Conservation (phyloP, 1,140 invertebrate genomes). For the Periplaneta americana region DNA sequence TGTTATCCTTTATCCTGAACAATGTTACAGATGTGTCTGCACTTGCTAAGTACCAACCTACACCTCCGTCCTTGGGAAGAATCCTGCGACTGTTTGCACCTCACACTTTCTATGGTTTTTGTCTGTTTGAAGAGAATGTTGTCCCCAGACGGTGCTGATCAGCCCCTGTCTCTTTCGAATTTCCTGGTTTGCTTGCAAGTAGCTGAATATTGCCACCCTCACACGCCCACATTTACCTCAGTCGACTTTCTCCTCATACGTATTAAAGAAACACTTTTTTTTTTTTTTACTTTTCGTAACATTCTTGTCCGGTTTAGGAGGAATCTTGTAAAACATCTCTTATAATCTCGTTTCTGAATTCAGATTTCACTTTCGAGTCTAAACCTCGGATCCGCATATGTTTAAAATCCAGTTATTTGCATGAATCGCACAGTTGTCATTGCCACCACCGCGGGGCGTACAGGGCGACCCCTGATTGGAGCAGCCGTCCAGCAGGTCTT, state of each 20-base stretch:
- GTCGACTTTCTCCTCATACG: not conserved
- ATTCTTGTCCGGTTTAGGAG: not conserved
- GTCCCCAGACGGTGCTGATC: no score
- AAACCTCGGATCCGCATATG: not conserved
- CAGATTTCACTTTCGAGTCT: not conserved
- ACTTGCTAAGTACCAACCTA: no score
- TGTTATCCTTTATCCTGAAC: no score
- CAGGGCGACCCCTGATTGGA: not conserved
- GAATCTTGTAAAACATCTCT: not conserved
- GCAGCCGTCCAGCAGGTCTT: not conserved
- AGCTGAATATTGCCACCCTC: not conserved
- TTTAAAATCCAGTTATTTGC: not conserved
- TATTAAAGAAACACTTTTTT: no score
- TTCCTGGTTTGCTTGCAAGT: no score
- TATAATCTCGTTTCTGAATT: not conserved
- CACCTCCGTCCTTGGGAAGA: no score
- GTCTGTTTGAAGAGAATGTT: no score
- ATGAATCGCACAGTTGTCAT: not conserved
- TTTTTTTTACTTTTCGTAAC: no score
- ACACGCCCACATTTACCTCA: not conserved
- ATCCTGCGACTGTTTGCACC: no score
- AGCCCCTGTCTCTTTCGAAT: no score
- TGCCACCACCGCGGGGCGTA: not conserved
- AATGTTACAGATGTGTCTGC: no score
- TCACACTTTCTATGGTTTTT: no score